Evolutionary conservation across 2,797 vertebrate species (phyloP), one percentile per base, ranked within the genome.

Genomic region (Corythornis leucogaster): DNA sequence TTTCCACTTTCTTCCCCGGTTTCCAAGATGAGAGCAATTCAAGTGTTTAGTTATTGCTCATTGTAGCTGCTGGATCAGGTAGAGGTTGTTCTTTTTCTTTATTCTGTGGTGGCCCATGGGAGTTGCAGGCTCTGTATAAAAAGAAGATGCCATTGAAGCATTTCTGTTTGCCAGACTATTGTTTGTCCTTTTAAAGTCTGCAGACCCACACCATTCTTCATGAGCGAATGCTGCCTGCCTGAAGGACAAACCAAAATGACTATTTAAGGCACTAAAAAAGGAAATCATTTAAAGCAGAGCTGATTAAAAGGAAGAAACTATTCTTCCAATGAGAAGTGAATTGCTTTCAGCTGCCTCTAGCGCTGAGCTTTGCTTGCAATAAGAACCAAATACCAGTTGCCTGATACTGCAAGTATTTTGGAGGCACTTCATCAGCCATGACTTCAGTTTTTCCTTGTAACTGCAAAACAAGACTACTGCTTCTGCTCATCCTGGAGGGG

Each of bases 301-400:
- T 96, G 95, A 96, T 95, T 96, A 86, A 88, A 87, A 95, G 87
- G 94, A 94, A 89, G 85, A 94, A 86, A 88, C 85, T 74, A 69
- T 92, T 92, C 67, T 94, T 89, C 77, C 77, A 90, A 63, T 28
- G 55, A 92, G 40, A 83, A 92, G 28, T 74, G 85, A 87, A 93
- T 96, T 93, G 87, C 91, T 94, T 94, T 95, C 96, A 96, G 95
- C 93, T 93, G 93, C 64, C 85, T 87, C 67, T 53, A 91, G 87
- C 17, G 5, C 26, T 54, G 54, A 93, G 83, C 57, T 70, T 81
- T 80, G 68, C 80, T 84, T 76, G 51, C 70, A 86, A 17, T 40
- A 46, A 90, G 48, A 84, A 51, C 54, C 85, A 86, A 93, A 88
- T 38, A 87, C 78, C 57, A n/a, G 28, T 88, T 94, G 85, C 26